Percentiles rank a stretch among this genome's conserved stretches.
Conservation (phyloP, 2,888 invertebrate genomes). For the Diogma glabrata region DNA sequence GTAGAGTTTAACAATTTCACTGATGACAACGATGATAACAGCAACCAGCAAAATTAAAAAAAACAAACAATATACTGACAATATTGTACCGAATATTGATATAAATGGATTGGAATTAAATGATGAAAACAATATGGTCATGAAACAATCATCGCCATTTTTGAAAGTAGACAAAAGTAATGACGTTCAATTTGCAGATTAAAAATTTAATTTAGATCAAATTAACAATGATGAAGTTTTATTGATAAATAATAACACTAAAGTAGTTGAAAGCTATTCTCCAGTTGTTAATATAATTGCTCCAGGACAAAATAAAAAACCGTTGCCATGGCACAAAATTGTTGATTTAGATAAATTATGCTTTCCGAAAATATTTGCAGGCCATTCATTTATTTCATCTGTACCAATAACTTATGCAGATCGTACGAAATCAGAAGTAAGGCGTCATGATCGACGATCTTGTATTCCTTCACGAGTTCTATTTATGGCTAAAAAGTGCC, state of each 20-base stretch:
- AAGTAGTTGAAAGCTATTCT: constrained; percentile 9
- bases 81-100: too few relatives aligned
- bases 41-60: too few relatives aligned
- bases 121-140: too few relatives aligned
- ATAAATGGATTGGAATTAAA: too few relatives aligned
- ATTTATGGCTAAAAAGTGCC: not conserved
- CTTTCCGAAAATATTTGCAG: constrained; percentile 18
- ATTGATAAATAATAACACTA: not conserved
- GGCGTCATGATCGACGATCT: not conserved
- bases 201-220: too few relatives aligned
- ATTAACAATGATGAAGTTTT: not conserved
- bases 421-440: not conserved
- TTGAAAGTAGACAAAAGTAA: too few relatives aligned
- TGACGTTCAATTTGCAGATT: too few relatives aligned
- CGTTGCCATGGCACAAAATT: constrained; percentile 20
- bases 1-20: too few relatives aligned
- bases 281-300: constrained; percentile 22
- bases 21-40: too few relatives aligned
- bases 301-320: constrained; percentile 22
- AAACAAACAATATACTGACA: too few relatives aligned
- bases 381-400: too few relatives aligned
- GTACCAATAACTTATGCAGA: constrained; percentile 1
- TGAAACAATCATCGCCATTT: too few relatives aligned
- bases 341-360: constrained; percentile 21
- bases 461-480: not conserved